Base-by-base conservation (phyloP, 2,113 vertebrate genomes). In the Synodontis membranacea region DNA sequence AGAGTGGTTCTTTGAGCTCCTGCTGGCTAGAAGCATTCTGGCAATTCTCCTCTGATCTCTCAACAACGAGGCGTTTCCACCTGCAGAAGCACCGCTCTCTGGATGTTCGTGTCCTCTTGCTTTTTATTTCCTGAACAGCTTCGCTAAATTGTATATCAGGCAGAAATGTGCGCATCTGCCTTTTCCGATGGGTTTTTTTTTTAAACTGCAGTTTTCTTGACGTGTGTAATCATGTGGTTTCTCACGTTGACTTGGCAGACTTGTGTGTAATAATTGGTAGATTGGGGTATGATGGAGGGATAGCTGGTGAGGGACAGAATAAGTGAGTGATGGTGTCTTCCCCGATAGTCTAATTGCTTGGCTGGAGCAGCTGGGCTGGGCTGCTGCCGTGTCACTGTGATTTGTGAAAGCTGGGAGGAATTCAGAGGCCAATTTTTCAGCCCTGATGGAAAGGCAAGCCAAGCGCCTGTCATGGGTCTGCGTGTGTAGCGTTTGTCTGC, bases 331-430 rank as follows among this genome's bases (percentile, higher is more conserved):
- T 68, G 46, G 70, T 23, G 68, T 75, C 78, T 86, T 86, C 34
- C 83, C 50, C 52, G 87, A 84, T 89, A 60, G 68, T 48, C 62
- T 88, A 88, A 88, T 88, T 87, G 83, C 87, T 58, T 52, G 31
- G 39, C 21, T n/a, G 81, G 79, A 75, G 82, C 84, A 88, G 85
- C 85, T 84, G 88, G 78, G 85, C 66, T 82, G 83, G 83, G 15
- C 37, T 37, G 84, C 66, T 80, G 88, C 86, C 74, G 74, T 88
- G 70, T 88, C 86, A 48, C 74, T 83, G 66, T 82, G 83, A 89
- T 84, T 62, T 88, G 70, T 87, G 54, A 80, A 84, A 88, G 82
- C 80, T 79, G 62, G 76, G 60, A 66, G 66, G 82, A 82, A 79
- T 85, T 83, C 75, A 79, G 28, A 52, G 62, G 66, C 75, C 80